These are phyloP conservation scores for Samia ricini DNA, from an alignment of 1,140 invertebrate species.

Conservation along the genomic window DNA sequence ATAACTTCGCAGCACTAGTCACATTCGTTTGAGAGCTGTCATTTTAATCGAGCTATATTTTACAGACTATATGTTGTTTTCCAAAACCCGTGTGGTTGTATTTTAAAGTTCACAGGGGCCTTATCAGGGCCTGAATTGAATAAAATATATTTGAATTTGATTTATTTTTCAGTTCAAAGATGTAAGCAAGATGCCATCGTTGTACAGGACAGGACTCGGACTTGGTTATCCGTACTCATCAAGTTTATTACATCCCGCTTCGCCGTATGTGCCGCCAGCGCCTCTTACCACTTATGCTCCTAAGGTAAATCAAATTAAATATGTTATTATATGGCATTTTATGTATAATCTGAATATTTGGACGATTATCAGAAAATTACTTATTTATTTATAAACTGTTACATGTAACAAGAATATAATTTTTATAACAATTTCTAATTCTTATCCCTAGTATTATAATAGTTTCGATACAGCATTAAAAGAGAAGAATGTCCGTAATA, in stretches of 20 bases:
- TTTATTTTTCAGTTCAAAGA: conserved; percentile 87
- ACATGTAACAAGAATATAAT: not conserved
- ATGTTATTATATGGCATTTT: conserved; percentile 6
- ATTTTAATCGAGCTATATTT: no score
- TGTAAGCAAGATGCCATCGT: conserved; percentile 90
- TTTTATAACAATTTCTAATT: not conserved
- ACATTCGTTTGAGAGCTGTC: no score
- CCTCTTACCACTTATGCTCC: conserved; percentile 86
- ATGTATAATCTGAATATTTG: not conserved
- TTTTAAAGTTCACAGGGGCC: no score
- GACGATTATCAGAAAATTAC: not conserved
- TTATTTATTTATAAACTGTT: not conserved
- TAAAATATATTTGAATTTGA: no score
- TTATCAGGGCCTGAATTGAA: no score
- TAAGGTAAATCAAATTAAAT: conserved; percentile 82
- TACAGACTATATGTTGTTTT: no score
- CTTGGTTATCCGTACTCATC: conserved; percentile 89
- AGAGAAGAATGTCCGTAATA: no score
- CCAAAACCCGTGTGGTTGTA: no score
- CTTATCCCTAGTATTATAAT: not conserved
- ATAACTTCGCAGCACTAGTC: no score
- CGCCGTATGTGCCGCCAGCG: conserved; percentile 77
- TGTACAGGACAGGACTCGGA: conserved; percentile 87
- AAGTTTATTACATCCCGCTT: conserved; percentile 83
- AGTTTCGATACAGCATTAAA: no score